Conservation (phyloP, 2,888 invertebrate species). For the Tachina lurida region DNA sequence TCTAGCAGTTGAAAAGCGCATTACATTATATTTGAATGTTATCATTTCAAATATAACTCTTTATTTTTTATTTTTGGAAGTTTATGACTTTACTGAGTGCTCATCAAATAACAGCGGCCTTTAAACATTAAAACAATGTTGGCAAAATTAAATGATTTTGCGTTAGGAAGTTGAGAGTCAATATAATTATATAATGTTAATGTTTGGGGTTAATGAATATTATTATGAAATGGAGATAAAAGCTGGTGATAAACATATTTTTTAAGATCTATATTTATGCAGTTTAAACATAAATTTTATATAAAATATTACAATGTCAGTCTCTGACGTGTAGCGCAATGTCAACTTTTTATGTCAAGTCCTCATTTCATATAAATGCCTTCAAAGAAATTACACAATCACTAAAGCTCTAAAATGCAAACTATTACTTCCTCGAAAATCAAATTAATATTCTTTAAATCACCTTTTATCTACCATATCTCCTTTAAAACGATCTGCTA, state of each 20-base stretch:
- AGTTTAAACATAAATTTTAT: no score
- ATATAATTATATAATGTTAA: not conserved
- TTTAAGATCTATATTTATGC: no score
- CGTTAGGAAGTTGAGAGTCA: not conserved
- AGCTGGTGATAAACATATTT: no score
- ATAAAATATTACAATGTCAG: no score
- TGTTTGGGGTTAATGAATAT: not conserved
- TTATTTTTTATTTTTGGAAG: not conserved
- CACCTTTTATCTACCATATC: conserved; percentile 13
- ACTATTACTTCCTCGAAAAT: not conserved
- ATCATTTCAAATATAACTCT: not conserved
- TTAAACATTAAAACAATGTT: conserved; percentile 30
- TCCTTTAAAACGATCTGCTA: not conserved
- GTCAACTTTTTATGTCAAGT: no score
- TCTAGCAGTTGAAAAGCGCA: conserved; percentile 50
- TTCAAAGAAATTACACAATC: no score
- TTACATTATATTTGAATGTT: conserved; percentile 49
- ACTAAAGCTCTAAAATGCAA: not conserved
- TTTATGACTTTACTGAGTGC: conserved; percentile 52
- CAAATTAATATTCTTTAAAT: conserved; percentile 8
- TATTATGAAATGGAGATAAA: no score
- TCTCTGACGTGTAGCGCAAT: no score
- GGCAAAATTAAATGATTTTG: not conserved
- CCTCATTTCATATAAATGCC: no score
- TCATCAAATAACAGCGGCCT: conserved; percentile 55